Evolutionary conservation across 2,888 invertebrate genomes (phyloP).

Genomic region (Chrysolina haemoptera): DNA sequence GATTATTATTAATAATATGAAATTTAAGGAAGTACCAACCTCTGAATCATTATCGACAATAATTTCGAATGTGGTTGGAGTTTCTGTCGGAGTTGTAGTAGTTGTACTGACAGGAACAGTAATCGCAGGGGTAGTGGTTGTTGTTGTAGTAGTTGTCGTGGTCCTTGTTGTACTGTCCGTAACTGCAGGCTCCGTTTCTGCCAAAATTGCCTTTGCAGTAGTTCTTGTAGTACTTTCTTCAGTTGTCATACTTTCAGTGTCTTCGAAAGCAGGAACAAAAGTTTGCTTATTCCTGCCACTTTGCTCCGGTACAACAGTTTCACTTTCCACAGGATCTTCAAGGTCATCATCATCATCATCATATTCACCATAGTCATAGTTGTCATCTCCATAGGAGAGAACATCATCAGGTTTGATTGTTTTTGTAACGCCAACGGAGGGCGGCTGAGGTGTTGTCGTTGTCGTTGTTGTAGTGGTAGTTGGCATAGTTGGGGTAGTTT

Average conservation of each 20-base stretch:
- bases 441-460: conserved; percentile 38
- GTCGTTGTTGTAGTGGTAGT: conserved; percentile 45
- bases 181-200: conserved; percentile 33
- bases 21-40: conserved; percentile 31
- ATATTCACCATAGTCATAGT: conserved; percentile 69
- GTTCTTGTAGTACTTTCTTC: conserved; percentile 43
- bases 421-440: conserved; percentile 40
- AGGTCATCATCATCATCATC: conserved; percentile 67
- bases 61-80: conserved; percentile 52
- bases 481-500: conserved; percentile 41
- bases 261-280: conserved; percentile 41
- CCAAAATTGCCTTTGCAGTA: conserved; percentile 8
- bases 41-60: conserved; percentile 55
- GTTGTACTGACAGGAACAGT: conserved; percentile 49
- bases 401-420: conserved; percentile 42
- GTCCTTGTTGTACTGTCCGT: conserved; percentile 54
- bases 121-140: conserved; percentile 53
- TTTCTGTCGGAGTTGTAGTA: conserved; percentile 57
- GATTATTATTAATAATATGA: too few species aligned
- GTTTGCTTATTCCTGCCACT: conserved; percentile 47
- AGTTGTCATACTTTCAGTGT: conserved; percentile 45
- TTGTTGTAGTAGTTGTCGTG: conserved; percentile 53
- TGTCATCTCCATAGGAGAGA: conserved; percentile 48
- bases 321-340: conserved; percentile 67
- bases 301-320: conserved; percentile 62